Evolutionary conservation across 2,888 invertebrate genomes (phyloP), one percentile per base, ranked within the genome.

Genomic region (Lydus trimaculatus): DNA sequence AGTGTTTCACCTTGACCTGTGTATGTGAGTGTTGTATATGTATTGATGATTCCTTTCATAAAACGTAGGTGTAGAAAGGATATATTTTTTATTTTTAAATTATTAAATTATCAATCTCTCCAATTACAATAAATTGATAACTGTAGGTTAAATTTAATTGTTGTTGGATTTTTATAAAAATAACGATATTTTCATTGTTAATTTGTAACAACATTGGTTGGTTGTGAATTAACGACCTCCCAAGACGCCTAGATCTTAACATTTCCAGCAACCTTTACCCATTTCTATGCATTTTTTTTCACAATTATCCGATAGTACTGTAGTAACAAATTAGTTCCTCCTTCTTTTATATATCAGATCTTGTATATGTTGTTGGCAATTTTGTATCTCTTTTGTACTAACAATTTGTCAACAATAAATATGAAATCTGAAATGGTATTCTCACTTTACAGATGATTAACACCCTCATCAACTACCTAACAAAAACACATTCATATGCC

Each of bases 151-250:
- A 6, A 15, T 36, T 36, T 36, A 4, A 15, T 36, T 43, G 6
- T 7, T 13, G 17, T 43, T 17, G n/a, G 11, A 5, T 6, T 13
- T 43, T 36, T 15, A 13, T 13, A 36, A 36, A 4, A 36, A 43
- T 7, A 43, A 43, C 15, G 33, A 33, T 33, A 33, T 11, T 7
- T n/a, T 33, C 17, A 43, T 43, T 17, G n/a, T 17, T 43, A 6
- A 43, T 17, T 43, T 3, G 17, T 17, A 11, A 43, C n/a, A 43
- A 48, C 48, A 20, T 11, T 7, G 20, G 20, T 20, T 48, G 17
- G 48, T 48, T 48, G 48, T 20, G 20, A 48, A 48, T 48, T 48
- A 48, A 48, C 48, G 48, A 48, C 48, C 48, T 48, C 48, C 48
- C 48, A 48, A 48, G 48, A 20, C 20, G 48, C 9, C 20, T 20